These are phyloP conservation scores for Pinna nobilis DNA, from an alignment of 1,140 invertebrate genomes.

Conservation along the genomic window DNA sequence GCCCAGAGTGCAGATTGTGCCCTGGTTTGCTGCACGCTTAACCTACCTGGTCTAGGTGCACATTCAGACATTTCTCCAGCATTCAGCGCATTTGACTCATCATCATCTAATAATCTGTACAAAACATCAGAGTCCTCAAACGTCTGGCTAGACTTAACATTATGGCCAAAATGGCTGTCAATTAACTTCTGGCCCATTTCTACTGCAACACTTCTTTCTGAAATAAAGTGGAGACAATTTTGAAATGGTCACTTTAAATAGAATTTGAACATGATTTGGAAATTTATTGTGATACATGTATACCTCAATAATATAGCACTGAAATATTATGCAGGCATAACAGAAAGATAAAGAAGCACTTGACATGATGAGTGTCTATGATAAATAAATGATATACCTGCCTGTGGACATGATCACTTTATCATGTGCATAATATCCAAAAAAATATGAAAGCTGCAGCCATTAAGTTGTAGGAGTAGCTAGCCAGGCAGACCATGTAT, in stretches of 20 bases:
- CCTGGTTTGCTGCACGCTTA: no score
- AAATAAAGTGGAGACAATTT: conserved; percentile 20
- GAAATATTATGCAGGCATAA: neutral
- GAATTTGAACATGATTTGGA: neutral
- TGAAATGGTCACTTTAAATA: neutral
- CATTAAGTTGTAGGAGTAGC: no score
- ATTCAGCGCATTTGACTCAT: conserved; percentile 69
- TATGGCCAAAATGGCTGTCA: conserved; percentile 69
- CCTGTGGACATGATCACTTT: no score
- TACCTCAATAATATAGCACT: neutral
- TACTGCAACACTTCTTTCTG: conserved; percentile 65
- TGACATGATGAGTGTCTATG: no score
- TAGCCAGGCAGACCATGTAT: no score
- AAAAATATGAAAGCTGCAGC: no score
- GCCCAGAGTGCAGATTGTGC: neutral
- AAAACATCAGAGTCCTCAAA: conserved; percentile 62
- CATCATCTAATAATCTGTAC: conserved; percentile 72
- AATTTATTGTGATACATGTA: neutral
- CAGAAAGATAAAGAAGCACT: no score
- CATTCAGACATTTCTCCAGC: conserved; percentile 58
- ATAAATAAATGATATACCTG: no score
- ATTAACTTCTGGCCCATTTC: conserved; percentile 72
- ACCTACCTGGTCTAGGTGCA: conserved; percentile 59
- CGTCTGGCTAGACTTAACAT: conserved; percentile 53
- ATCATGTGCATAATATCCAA: no score